These are phyloP conservation scores for Musca domestica DNA, from an alignment of 1,140 invertebrate species.

Conservation along the genomic window DNA sequence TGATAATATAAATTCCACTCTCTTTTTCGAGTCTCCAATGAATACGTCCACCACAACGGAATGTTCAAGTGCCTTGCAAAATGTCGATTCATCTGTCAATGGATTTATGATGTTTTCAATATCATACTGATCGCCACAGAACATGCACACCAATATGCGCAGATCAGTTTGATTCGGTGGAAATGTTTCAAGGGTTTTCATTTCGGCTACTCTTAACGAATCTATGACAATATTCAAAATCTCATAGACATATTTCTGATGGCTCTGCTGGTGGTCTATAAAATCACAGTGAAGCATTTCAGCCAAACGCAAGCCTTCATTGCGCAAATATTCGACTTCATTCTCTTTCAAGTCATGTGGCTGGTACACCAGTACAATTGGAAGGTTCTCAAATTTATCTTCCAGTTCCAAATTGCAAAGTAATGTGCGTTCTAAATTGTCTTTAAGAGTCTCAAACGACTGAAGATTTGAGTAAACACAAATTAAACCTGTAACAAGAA, in stretches of 20 bases:
- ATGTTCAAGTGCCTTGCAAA: slow-evolving; percentile 81
- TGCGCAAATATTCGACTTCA: slow-evolving; percentile 75
- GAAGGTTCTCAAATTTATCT: slow-evolving; percentile 79
- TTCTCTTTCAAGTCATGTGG: slow-evolving; percentile 81
- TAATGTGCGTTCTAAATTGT: slow-evolving; percentile 87
- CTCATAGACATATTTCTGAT: slow-evolving; percentile 53
- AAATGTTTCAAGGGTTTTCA: slow-evolving; percentile 51
- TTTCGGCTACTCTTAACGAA: slow-evolving; percentile 47
- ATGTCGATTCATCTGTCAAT: slow-evolving; percentile 82
- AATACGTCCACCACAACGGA: slow-evolving; percentile 89
- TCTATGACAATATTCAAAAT: slow-evolving; percentile 52
- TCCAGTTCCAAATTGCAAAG: slow-evolving; percentile 88
- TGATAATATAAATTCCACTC: slow-evolving; percentile 90
- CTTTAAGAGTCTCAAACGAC: slow-evolving; percentile 88
- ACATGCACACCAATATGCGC: slow-evolving; percentile 94
- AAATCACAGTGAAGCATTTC: slow-evolving; percentile 67
- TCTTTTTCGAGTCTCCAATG: slow-evolving; percentile 82
- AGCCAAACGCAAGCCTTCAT: slow-evolving; percentile 87
- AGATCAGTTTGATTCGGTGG: slow-evolving; percentile 51
- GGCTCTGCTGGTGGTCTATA: slow-evolving; percentile 52
- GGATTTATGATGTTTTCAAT: slow-evolving; percentile 88
- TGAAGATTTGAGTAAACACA: slow-evolving; percentile 89
- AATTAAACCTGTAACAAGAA: slow-evolving; percentile 66
- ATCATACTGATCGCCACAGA: slow-evolving; percentile 93
- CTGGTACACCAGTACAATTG: slow-evolving; percentile 86